Evolutionary conservation across 2,797 vertebrate species (phyloP).

Genomic region (Tarsius wallacei): DNA sequence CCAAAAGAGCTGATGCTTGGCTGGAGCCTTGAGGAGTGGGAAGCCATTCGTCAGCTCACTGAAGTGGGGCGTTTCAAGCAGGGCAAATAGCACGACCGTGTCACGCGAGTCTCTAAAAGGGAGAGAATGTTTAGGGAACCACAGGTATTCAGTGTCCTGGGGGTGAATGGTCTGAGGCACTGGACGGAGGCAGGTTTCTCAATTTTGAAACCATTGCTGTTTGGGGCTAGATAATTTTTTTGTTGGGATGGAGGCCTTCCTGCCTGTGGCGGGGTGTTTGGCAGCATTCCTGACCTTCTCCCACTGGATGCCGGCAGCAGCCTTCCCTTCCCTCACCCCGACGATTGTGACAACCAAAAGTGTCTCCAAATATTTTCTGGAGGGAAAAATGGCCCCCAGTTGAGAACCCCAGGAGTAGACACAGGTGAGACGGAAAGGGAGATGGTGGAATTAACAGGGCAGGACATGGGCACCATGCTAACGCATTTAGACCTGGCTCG

Average conservation of each 20-base stretch:
- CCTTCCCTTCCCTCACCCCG: background rate
- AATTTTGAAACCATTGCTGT: background rate
- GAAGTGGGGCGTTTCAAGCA: background rate
- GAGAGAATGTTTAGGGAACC: background rate
- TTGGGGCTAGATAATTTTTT: background rate
- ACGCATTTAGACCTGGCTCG: background rate
- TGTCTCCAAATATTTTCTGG: background rate
- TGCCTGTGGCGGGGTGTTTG: background rate
- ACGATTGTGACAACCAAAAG: background rate
- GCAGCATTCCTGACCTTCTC: background rate
- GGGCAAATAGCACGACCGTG: background rate
- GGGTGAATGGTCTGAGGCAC: background rate
- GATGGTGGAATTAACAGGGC: background rate
- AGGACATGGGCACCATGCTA: background rate
- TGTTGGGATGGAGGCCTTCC: background rate
- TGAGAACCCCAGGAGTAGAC: background rate
- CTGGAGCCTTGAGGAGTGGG: background rate
- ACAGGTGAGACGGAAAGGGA: background rate
- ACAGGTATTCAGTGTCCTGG: background rate
- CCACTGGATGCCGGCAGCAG: background rate
- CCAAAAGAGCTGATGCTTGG: background rate
- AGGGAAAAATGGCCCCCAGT: background rate
- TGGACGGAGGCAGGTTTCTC: background rate
- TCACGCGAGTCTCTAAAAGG: background rate
- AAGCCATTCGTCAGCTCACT: background rate